These are phyloP conservation scores for Coracopsis vasa DNA, from an alignment of 2,113 vertebrate species.

Conservation along the genomic window DNA sequence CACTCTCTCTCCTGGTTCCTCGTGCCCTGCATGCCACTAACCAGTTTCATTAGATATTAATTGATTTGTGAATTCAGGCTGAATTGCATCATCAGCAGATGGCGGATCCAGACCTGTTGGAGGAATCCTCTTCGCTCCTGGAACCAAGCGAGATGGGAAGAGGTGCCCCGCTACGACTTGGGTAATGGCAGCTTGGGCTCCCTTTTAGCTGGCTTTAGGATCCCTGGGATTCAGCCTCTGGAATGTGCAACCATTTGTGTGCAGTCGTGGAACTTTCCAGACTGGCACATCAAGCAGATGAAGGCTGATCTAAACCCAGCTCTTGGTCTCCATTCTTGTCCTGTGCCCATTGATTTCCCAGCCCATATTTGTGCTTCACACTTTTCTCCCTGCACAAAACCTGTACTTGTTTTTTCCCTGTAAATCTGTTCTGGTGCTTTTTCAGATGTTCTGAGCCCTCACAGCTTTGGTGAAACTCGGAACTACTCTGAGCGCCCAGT, in stretches of 20 bases:
- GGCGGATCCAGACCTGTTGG: constrained; percentile 97
- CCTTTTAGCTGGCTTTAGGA: not conserved
- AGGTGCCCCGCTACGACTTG: constrained; percentile 87
- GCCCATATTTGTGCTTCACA: not conserved
- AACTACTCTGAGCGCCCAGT: not conserved
- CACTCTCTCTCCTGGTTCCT: constrained; percentile 75
- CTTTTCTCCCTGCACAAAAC: not conserved
- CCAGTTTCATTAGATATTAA: constrained; percentile 87
- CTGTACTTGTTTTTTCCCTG: not conserved
- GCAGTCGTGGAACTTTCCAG: not conserved
- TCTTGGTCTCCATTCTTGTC: not conserved
- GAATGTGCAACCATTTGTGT: accelerated
- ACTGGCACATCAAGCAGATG: not conserved
- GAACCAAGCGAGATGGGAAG: constrained; percentile 89
- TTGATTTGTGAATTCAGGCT: constrained; percentile 89
- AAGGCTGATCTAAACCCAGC: not conserved
- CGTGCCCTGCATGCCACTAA: constrained; percentile 86
- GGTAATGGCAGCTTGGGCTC: constrained; percentile 72
- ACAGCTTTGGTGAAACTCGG: not conserved
- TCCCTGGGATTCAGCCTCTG: not conserved
- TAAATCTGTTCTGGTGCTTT: not conserved
- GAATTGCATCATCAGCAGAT: constrained; percentile 91
- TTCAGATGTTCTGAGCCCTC: not conserved
- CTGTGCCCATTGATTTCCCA: not conserved
- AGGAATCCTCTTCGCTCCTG: constrained; percentile 90